Percentiles rank a stretch among this genome's conserved stretches.
phyloP scores from a whole-genome alignment of 2,888 invertebrate species.

The Standfussiana lucernea region DNA sequence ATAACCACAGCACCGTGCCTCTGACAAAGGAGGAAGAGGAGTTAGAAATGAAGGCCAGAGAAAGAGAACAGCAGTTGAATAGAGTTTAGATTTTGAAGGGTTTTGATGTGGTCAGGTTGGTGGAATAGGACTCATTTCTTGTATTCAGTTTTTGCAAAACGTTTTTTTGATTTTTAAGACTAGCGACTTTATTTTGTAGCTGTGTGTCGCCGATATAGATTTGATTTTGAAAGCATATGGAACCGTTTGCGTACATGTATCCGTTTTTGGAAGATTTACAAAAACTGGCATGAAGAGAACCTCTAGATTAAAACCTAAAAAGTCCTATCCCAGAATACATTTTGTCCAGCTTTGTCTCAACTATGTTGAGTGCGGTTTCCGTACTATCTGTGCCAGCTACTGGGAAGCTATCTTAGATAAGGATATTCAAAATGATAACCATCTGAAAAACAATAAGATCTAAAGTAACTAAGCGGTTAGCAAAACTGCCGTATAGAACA shows the following conservation, averaged over 20 bases:
- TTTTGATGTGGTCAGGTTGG: slow-evolving; percentile 18
- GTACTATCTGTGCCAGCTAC: too few species aligned
- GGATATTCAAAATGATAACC: too few species aligned
- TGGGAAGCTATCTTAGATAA: too few species aligned
- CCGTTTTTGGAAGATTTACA: neutral
- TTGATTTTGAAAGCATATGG: neutral
- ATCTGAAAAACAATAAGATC: too few species aligned
- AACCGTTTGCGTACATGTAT: neutral
- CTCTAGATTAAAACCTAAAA: neutral
- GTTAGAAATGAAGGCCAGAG: slow-evolving; percentile 89
- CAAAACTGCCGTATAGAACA: neutral
- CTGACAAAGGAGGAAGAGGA: slow-evolving; percentile 94
- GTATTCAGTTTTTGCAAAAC: neutral
- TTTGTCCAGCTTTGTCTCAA: too few species aligned
- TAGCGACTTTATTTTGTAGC: neutral
- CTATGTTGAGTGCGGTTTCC: too few species aligned
- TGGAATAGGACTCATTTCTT: too few species aligned
- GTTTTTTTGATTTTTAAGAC: too few species aligned
- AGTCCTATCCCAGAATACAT: neutral
- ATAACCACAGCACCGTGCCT: slow-evolving; percentile 94
- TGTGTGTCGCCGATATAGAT: neutral
- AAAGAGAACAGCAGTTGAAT: slow-evolving; percentile 82
- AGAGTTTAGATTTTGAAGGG: slow-evolving; percentile 72
- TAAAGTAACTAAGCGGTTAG: too few species aligned
- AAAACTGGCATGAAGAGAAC: neutral